Base-by-base conservation (phyloP, 2,113 vertebrate species). In the Pelvicachromis taeniatus region DNA sequence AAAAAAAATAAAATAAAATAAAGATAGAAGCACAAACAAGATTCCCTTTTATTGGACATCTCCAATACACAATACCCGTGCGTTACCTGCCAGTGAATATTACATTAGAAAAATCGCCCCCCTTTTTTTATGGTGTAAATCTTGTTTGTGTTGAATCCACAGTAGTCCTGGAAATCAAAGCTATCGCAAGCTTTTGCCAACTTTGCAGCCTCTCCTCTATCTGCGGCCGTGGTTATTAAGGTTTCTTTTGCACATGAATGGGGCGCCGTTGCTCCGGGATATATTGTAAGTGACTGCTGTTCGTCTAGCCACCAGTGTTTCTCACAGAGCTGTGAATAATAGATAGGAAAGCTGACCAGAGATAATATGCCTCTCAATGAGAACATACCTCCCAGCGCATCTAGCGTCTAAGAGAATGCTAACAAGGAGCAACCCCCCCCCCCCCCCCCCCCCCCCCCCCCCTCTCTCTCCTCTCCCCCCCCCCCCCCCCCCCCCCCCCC, bases 301-400 rank as follows among this genome's bases (percentile, higher is more conserved):
- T 92, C 92, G 93, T 92, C 88, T 92, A 77, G 80, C 88, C 91
- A 92, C 90, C 88, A 91, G 94, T 94, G 87, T 91, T 92, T 89
- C 92, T 91, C 88, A 85, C 90, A 85, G 77, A 90, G 85, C 91
- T 88, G 92, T 89, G 93, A 94, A 94, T 94, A 93, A 95, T 94
- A 93, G 91, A 94, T 93, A 85, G 88, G 75, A 87, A 89, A 90
- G 93, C 93, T 95, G 93, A 94, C 92, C 94, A 84, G 81, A 92
- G 84, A 93, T 95, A 93, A 93, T 87, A 84, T 75, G 90, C 85
- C 84, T 90, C 87, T 93, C 87, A 90, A 56, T 87, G 87, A 89
- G 86, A 89, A 91, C 33, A 82, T 88, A 87, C 92, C 95, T 94
- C 85, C 91, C 83, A 89, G 93, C 85, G 11, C 83, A 82, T 42